phyloP scores from a whole-genome alignment of 1,140 invertebrate genomes.

The Notospermus geniculatus region DNA sequence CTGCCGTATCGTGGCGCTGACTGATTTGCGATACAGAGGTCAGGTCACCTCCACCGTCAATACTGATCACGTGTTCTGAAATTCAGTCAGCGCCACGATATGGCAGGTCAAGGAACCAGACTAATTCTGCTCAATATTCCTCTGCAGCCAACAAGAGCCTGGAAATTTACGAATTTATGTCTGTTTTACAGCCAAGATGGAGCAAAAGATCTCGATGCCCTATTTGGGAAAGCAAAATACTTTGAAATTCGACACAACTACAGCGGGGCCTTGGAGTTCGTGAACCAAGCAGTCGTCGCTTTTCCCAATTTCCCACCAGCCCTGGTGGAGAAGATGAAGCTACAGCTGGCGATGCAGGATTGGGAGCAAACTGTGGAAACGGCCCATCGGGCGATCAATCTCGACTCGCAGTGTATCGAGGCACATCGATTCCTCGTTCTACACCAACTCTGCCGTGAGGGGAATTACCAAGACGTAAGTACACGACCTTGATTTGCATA shows the following conservation, averaged over 20 bases:
- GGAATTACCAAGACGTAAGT: conserved; percentile 67
- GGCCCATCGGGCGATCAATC: conserved; percentile 66
- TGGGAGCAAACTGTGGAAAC: conserved; percentile 84
- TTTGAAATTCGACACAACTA: conserved; percentile 56
- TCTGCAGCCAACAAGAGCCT: background rate
- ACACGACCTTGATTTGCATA: too few relatives aligned
- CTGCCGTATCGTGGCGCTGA: too few relatives aligned
- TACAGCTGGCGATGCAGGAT: conserved; percentile 76
- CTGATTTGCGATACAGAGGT: too few relatives aligned
- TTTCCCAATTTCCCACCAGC: conserved; percentile 73
- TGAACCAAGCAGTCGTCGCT: conserved; percentile 79
- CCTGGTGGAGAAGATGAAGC: conserved; percentile 83
- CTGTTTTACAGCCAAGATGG: conserved; percentile 33
- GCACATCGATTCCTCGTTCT: conserved; percentile 72
- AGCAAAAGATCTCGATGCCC: conserved; percentile 55
- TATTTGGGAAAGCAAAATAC: conserved; percentile 59
- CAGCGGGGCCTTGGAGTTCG: conserved; percentile 66
- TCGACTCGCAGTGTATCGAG: conserved; percentile 74
- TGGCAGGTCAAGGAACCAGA: too few relatives aligned
- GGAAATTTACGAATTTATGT: background rate
- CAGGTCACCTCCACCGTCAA: too few relatives aligned
- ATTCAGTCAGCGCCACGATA: too few relatives aligned
- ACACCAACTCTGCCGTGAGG: conserved; percentile 72
- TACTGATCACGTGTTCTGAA: too few relatives aligned
- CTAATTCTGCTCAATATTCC: too few relatives aligned